A percentile compares a stretch with the other conserved stretches of the same genome.
Evolutionary conservation across 2,113 vertebrate species (phyloP).

Genomic region (Entosphenus tridentatus): DNA sequence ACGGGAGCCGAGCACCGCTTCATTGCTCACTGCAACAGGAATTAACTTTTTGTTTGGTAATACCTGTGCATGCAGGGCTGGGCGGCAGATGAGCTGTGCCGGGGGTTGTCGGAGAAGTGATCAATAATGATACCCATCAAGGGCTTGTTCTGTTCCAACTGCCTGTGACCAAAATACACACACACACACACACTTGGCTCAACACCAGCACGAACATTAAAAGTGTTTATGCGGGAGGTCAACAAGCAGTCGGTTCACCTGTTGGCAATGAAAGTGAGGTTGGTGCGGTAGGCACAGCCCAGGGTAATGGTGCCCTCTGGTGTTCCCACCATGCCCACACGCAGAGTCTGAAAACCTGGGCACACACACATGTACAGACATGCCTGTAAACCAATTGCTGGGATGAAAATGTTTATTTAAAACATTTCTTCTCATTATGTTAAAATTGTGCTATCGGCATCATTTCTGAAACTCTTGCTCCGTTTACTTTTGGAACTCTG

Average conservation of each 20-base stretch:
- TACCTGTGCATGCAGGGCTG: constrained; percentile 97
- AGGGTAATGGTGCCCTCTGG: constrained; percentile 79
- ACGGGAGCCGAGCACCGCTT: too few species aligned
- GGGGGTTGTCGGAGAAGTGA: constrained; percentile 87
- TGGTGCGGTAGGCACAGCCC: constrained; percentile 90
- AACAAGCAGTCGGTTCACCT: constrained; percentile 30
- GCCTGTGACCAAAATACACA: constrained; percentile 30
- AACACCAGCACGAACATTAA: not conserved
- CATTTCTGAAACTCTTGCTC: too few species aligned
- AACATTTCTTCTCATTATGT: not conserved
- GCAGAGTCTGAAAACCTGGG: constrained; percentile 80
- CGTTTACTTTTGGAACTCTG: too few species aligned
- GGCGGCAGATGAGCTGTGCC: constrained; percentile 53
- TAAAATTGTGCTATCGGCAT: too few species aligned
- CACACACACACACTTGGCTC: constrained; percentile 7
- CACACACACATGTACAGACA: constrained; percentile 1
- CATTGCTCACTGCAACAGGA: too few species aligned
- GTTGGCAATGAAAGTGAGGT: constrained; percentile 87
- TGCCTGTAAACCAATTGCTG: not conserved
- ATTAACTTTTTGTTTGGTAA: too few species aligned
- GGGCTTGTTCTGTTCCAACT: constrained; percentile 74
- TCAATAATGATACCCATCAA: constrained; percentile 99
- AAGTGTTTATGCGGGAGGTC: not conserved
- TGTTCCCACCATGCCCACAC: constrained; percentile 76
- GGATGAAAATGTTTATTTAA: not conserved